Conservation (phyloP, 2,797 vertebrate species). For the Phyllotis vaccarum region DNA sequence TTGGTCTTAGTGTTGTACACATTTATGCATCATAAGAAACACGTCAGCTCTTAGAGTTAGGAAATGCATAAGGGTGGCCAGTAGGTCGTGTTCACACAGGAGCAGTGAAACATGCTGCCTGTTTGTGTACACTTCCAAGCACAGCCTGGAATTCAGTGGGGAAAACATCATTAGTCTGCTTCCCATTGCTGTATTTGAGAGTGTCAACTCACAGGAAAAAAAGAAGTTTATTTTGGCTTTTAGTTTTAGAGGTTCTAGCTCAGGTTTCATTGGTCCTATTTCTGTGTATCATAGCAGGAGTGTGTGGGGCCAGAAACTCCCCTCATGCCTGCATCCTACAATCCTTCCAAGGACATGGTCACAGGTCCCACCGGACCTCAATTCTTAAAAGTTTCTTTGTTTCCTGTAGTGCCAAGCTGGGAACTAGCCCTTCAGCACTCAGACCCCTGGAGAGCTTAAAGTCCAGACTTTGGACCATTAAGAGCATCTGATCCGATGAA, state of each 20-base stretch:
- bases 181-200: neutral
- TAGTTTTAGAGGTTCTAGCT: neutral
- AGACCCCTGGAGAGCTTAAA: neutral
- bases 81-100: slow-evolving; percentile 24
- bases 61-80: neutral
- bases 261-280: neutral
- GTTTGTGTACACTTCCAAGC: slow-evolving; percentile 25
- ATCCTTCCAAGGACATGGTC: no score
- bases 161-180: neutral
- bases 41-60: neutral
- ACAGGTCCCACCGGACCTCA: neutral
- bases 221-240: neutral
- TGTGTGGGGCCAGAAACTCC: neutral
- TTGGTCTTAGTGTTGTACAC: neutral
- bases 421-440: neutral
- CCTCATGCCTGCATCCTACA: neutral
- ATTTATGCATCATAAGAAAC: neutral
- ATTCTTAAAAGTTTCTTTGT: neutral
- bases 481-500: slow-evolving; percentile 55
- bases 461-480: slow-evolving; percentile 16
- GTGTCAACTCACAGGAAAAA: neutral
- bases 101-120: neutral
- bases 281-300: neutral
- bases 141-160: slow-evolving; percentile 48
- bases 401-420: neutral